These are phyloP conservation scores for Catajapyx aquilonaris DNA, from an alignment of 1,140 invertebrate genomes.

Conservation along the genomic window DNA sequence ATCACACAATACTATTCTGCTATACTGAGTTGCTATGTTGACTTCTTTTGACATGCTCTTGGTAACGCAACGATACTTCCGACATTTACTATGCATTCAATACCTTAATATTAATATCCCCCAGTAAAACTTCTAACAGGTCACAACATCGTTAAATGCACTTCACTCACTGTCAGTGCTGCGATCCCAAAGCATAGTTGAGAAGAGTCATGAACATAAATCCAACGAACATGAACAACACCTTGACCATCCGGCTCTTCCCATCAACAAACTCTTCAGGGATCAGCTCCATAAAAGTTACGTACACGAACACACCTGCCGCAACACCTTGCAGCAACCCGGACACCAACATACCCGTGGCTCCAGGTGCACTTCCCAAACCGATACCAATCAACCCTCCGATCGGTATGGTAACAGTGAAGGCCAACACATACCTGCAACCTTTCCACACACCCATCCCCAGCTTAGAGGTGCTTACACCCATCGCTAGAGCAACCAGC, in stretches of 20 bases:
- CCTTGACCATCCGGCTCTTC: conserved; percentile 13
- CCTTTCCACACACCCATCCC: conserved; percentile 12
- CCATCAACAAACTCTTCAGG: conserved; percentile 15
- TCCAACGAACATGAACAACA: conserved; percentile 15
- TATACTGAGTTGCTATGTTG: too few relatives aligned
- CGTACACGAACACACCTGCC: conserved; percentile 22
- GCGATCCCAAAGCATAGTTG: too few relatives aligned
- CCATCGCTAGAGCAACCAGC: conserved; percentile 21
- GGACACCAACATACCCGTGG: conserved; percentile 12
- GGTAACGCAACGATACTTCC: too few relatives aligned
- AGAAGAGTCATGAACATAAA: conserved; percentile 12
- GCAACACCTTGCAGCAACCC: conserved; percentile 21
- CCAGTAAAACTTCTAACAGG: too few relatives aligned
- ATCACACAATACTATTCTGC: too few relatives aligned
- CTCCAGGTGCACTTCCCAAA: conserved; percentile 14
- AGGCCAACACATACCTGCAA: conserved; percentile 16
- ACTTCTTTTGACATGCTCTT: too few relatives aligned
- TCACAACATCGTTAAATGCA: too few relatives aligned
- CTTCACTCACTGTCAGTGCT: too few relatives aligned
- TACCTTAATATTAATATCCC: too few relatives aligned
- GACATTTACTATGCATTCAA: too few relatives aligned
- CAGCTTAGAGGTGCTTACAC: conserved; percentile 18
- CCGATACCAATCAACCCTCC: conserved; percentile 20
- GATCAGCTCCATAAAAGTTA: conserved; percentile 21
- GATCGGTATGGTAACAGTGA: conserved; percentile 18